Evolutionary conservation across 2,888 invertebrate genomes (phyloP).

Genomic region (Caenorhabditis parvicauda): DNA sequence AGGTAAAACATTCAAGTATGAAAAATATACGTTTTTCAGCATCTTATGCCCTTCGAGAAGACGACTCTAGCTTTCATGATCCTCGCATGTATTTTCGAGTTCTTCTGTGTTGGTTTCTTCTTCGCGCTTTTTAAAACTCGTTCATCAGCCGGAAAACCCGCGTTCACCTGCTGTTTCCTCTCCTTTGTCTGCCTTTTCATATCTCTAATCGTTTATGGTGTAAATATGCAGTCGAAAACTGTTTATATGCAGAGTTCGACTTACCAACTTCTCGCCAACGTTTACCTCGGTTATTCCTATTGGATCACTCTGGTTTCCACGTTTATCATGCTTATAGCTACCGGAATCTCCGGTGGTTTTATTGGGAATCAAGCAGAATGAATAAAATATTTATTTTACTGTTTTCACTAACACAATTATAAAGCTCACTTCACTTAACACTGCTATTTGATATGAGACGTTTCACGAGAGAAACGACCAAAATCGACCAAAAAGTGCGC

Average conservation of each 20-base stretch:
- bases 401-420: too few relatives aligned
- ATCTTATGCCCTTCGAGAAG: conserved; percentile 34
- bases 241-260: conserved; percentile 35
- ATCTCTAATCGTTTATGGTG: conserved; percentile 38
- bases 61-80: conserved; percentile 38
- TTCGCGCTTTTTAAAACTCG: conserved; percentile 19
- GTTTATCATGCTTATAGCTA: conserved; percentile 29
- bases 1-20: conserved; percentile 13
- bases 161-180: conserved; percentile 15
- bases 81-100: conserved; percentile 34
- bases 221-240: conserved; percentile 31
- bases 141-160: conserved; percentile 25
- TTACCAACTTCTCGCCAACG: conserved; percentile 39
- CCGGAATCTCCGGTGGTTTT: conserved; percentile 15
- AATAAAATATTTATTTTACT: too few relatives aligned
- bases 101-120: conserved; percentile 22
- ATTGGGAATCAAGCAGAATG: conserved; percentile 6
- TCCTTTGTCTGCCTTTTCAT: conserved; percentile 32
- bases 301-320: conserved; percentile 36
- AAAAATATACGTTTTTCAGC: conserved; percentile 2
- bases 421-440: too few relatives aligned
- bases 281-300: conserved; percentile 41
- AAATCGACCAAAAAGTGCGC: too few relatives aligned
- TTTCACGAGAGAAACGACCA: too few relatives aligned
- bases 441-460: too few relatives aligned